phyloP scores from a whole-genome alignment of 2,797 vertebrate species.

The Bradypodion pumilum region DNA sequence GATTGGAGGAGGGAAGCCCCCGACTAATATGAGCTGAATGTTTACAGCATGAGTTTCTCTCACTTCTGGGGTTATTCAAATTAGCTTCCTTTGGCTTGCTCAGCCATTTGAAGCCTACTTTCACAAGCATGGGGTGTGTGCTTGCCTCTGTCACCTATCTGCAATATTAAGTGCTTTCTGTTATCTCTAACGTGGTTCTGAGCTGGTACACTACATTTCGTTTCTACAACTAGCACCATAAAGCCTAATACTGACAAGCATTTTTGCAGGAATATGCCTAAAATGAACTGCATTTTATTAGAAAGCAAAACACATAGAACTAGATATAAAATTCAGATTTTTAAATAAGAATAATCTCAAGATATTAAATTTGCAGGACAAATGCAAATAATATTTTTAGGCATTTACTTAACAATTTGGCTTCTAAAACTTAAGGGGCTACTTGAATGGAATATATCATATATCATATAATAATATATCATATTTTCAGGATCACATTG shows the following conservation, averaged over 20 bases:
- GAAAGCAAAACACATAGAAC: background rate
- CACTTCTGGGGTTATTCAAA: too few relatives aligned
- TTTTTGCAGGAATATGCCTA: background rate
- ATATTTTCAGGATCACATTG: background rate
- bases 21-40: too few relatives aligned
- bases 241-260: background rate
- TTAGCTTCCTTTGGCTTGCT: too few relatives aligned
- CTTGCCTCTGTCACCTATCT: too few relatives aligned
- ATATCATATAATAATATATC: too few relatives aligned
- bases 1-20: too few relatives aligned
- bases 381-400: background rate
- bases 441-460: background rate
- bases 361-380: background rate
- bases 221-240: background rate
- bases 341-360: background rate
- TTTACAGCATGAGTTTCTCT: too few relatives aligned
- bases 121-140: too few relatives aligned
- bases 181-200: too few relatives aligned
- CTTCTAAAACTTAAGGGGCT: background rate
- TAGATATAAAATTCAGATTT: conserved; percentile 3
- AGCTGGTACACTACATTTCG: background rate
- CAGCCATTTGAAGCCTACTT: too few relatives aligned
- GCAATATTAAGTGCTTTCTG: too few relatives aligned
- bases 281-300: background rate
- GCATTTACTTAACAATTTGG: background rate